These are phyloP conservation scores for Patella depressa DNA, from an alignment of 2,888 invertebrate species.

Conservation along the genomic window DNA sequence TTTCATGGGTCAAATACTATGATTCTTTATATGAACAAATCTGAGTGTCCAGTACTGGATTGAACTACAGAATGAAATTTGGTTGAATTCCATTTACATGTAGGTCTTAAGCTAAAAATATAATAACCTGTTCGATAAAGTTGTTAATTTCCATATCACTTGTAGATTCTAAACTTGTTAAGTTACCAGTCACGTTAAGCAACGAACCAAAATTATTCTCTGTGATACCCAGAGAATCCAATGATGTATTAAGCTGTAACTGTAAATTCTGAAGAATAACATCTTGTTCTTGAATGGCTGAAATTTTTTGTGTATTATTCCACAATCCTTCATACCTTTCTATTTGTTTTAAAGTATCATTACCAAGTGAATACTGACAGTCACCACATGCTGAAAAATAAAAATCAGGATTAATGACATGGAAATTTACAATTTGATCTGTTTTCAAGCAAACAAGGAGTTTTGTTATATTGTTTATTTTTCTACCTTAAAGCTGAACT, in stretches of 20 bases:
- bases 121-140: not conserved
- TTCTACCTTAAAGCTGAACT: too few relatives aligned
- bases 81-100: too few relatives aligned
- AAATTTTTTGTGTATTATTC: conserved; percentile 31
- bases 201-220: conserved; percentile 24
- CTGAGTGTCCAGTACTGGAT: too few relatives aligned
- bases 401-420: not conserved
- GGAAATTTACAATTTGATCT: too few relatives aligned
- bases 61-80: too few relatives aligned
- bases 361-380: conserved; percentile 50
- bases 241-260: conserved; percentile 27
- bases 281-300: conserved; percentile 40
- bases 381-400: conserved; percentile 43
- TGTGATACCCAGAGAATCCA: conserved; percentile 34
- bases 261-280: conserved; percentile 31
- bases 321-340: conserved; percentile 28
- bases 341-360: conserved; percentile 40
- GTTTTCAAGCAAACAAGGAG: too few relatives aligned
- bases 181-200: conserved; percentile 13
- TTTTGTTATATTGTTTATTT: too few relatives aligned
- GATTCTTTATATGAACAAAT: too few relatives aligned
- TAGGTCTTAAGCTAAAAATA: too few relatives aligned
- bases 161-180: conserved; percentile 9
- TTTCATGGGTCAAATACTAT: too few relatives aligned
- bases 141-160: not conserved